Conservation (phyloP, 2,113 vertebrate species). For the Casuarius casuarius region DNA sequence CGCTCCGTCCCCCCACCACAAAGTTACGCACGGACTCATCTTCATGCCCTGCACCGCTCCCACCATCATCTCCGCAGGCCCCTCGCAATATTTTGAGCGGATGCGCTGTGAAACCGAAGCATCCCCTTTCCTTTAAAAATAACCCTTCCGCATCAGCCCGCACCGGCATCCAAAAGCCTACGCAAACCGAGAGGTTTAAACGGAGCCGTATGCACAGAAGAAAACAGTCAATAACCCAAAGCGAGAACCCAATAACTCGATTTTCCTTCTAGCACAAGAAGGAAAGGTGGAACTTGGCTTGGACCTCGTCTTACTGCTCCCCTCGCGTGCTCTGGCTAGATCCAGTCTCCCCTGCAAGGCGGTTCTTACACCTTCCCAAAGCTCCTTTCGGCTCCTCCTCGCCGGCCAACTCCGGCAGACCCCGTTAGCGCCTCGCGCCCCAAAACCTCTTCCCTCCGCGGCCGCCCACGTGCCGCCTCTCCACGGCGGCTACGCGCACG, state of each 20-base stretch:
- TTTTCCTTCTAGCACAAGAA: background rate
- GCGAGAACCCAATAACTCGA: fast-evolving
- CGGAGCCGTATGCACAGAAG: too few species aligned
- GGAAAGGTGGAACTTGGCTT: background rate
- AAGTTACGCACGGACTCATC: background rate
- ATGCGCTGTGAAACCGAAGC: fast-evolving
- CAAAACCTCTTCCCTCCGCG: background rate
- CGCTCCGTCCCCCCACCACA: background rate
- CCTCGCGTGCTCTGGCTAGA: background rate
- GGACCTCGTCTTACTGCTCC: background rate
- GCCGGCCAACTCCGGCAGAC: background rate
- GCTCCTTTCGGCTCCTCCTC: background rate
- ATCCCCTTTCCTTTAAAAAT: background rate
- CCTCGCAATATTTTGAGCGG: background rate
- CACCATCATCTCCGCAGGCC: background rate
- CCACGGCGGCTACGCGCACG: background rate
- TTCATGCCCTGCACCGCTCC: background rate
- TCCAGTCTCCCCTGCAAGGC: background rate
- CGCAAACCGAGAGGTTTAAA: background rate
- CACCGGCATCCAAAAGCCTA: background rate
- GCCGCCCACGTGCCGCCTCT: background rate
- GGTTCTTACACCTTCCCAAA: background rate
- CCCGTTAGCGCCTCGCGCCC: slow-evolving; percentile 15
- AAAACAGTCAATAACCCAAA: background rate
- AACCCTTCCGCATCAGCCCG: background rate